These are phyloP conservation scores for Deroplatys truncata DNA, from an alignment of 2,888 invertebrate species.

Conservation along the genomic window DNA sequence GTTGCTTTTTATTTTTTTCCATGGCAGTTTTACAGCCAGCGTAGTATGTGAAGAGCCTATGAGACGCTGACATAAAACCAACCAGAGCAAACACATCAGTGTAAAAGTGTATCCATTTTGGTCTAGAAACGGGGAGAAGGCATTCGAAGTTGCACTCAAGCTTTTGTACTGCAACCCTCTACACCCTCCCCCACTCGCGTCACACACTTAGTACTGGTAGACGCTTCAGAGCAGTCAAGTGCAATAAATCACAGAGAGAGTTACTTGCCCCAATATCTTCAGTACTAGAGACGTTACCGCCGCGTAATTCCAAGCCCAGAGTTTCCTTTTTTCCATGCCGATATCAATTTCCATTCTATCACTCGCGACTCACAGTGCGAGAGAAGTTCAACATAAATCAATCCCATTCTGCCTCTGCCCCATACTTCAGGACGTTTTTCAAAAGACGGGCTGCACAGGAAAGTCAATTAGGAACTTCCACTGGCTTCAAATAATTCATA, in stretches of 20 bases:
- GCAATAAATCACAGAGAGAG: neutral
- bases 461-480: neutral
- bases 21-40: neutral
- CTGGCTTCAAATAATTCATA: neutral
- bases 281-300: neutral
- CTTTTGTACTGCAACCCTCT: neutral
- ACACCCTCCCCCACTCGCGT: neutral
- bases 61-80: neutral
- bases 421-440: neutral
- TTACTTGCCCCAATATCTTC: neutral
- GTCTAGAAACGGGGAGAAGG: neutral
- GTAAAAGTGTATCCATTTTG: neutral
- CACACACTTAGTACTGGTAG: neutral
- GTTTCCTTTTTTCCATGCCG: constrained; percentile 7
- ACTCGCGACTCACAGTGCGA: constrained; percentile 12
- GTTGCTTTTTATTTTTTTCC: neutral
- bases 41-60: neutral
- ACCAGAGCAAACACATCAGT: neutral
- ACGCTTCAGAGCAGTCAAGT: neutral
- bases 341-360: constrained; percentile 32
- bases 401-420: constrained; percentile 6
- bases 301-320: neutral
- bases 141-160: neutral
- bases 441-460: neutral
- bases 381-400: constrained; percentile 29